A percentile compares a stretch with the other conserved stretches of the same genome.
These are phyloP conservation scores for Microvelia longipes DNA, from an alignment of 1,140 invertebrate genomes.

Conservation along the genomic window DNA sequence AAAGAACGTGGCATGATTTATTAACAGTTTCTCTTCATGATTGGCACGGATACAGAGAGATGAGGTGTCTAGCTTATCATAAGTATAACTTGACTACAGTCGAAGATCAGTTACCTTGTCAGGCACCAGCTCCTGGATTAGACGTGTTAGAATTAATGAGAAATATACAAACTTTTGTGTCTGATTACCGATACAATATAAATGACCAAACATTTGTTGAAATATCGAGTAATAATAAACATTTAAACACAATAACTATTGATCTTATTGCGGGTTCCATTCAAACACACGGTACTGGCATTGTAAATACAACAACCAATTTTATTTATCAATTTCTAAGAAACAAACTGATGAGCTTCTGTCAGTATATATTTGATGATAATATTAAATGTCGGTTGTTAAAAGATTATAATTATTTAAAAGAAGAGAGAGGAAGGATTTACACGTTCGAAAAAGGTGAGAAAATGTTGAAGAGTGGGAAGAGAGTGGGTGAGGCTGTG, in stretches of 20 bases:
- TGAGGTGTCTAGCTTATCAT: constrained; percentile 79
- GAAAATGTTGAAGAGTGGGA: constrained; percentile 84
- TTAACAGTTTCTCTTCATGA: constrained; percentile 94
- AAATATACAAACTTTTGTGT: constrained; percentile 90
- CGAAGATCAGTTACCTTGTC: constrained; percentile 85
- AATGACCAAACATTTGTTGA: constrained; percentile 97
- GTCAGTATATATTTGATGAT: constrained; percentile 96
- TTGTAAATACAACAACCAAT: constrained; percentile 93
- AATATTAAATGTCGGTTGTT: constrained; percentile 90
- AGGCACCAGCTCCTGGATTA: constrained; percentile 91
- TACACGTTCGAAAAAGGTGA: constrained; percentile 83
- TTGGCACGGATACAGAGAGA: constrained; percentile 93
- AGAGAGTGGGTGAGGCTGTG: constrained; percentile 67
- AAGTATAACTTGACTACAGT: constrained; percentile 69
- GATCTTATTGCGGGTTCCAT: constrained; percentile 94
- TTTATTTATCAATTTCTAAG: constrained; percentile 93
- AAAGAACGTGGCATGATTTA: constrained; percentile 91
- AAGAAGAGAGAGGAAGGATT: constrained; percentile 43
- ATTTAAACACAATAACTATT: constrained; percentile 92
- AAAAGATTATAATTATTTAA: constrained; percentile 67
- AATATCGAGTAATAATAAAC: constrained; percentile 77
- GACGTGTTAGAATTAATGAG: constrained; percentile 96
- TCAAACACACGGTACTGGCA: constrained; percentile 90
- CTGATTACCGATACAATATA: constrained; percentile 87
- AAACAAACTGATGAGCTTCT: constrained; percentile 87